Percentiles rank a stretch among this genome's conserved stretches.
Evolutionary conservation across 2,113 vertebrate species (phyloP).

Genomic region (Tragelaphus imberbis): DNA sequence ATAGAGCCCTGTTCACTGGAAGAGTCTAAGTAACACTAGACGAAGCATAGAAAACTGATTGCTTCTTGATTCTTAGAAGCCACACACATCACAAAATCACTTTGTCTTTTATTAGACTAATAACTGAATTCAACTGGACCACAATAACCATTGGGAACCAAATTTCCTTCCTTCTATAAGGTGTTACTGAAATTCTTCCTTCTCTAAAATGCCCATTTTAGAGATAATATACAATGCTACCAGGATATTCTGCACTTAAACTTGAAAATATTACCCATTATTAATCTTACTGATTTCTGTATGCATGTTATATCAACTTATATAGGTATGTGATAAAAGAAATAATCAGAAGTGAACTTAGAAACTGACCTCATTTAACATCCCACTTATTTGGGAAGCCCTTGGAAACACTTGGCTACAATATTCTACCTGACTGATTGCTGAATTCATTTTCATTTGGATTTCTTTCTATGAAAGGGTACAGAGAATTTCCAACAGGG

Average conservation of each 20-base stretch:
- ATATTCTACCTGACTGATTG: not conserved
- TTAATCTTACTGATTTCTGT: not conserved
- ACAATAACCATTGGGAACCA: not conserved
- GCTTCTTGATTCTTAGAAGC: not conserved
- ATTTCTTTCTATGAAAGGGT: not conserved
- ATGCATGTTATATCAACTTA: not conserved
- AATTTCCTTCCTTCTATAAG: not conserved
- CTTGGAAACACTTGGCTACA: not conserved
- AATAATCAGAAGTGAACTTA: not conserved
- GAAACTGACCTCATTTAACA: not conserved
- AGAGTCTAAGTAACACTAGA: conserved; percentile 6
- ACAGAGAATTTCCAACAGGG: not conserved
- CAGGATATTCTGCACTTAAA: not conserved
- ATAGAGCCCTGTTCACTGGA: not conserved
- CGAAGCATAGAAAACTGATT: not conserved
- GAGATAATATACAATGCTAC: not conserved
- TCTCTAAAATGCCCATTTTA: conserved; percentile 9
- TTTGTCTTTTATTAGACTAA: conserved; percentile 23
- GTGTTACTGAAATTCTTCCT: not conserved
- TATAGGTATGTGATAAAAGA: not conserved
- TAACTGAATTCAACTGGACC: conserved; percentile 9
- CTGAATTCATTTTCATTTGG: not conserved
- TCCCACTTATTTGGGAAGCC: not conserved
- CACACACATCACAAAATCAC: not conserved
- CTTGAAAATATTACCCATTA: not conserved